Conservation (phyloP, 1,140 invertebrate genomes). For the Drosophila miranda region DNA sequence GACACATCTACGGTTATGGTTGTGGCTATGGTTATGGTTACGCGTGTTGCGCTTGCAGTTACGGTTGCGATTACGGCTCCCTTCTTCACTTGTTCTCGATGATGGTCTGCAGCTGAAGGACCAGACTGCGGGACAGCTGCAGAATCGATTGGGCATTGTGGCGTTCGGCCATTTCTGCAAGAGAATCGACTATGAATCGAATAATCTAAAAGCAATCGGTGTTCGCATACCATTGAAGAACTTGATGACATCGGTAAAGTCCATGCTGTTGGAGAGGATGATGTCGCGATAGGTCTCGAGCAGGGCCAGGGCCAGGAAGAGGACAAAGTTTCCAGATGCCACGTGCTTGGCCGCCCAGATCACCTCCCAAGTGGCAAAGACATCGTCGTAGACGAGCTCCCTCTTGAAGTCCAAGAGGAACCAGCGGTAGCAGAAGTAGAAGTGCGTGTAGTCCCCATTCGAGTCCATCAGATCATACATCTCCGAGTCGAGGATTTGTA, state of each 20-base stretch:
- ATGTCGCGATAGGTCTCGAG: slow-evolving; percentile 97
- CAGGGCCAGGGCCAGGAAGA: slow-evolving; percentile 95
- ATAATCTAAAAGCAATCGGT: too few relatives aligned
- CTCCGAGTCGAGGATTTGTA: slow-evolving; percentile 95
- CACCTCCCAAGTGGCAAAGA: slow-evolving; percentile 96
- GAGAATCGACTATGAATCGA: neutral
- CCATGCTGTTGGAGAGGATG: slow-evolving; percentile 96
- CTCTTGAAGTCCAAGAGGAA: slow-evolving; percentile 88
- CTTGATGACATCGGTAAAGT: slow-evolving; percentile 98
- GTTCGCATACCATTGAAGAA: slow-evolving; percentile 93
- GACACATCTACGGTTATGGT: slow-evolving; percentile 14
- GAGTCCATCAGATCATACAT: slow-evolving; percentile 97
- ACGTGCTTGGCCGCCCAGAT: slow-evolving; percentile 97
- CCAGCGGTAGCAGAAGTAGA: slow-evolving; percentile 99
- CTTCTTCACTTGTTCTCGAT: slow-evolving; percentile 92
- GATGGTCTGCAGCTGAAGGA: slow-evolving; percentile 93
- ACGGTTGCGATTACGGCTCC: neutral
- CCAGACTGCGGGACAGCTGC: slow-evolving; percentile 91
- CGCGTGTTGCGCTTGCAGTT: neutral
- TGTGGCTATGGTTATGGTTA: slow-evolving; percentile 3
- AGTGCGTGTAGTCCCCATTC: slow-evolving; percentile 97
- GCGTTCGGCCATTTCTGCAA: slow-evolving; percentile 95
- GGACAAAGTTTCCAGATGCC: slow-evolving; percentile 93
- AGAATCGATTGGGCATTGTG: slow-evolving; percentile 93
- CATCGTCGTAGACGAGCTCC: slow-evolving; percentile 95